Conservation (phyloP, 2,113 vertebrate species). For the Xiphophorus maculatus region DNA sequence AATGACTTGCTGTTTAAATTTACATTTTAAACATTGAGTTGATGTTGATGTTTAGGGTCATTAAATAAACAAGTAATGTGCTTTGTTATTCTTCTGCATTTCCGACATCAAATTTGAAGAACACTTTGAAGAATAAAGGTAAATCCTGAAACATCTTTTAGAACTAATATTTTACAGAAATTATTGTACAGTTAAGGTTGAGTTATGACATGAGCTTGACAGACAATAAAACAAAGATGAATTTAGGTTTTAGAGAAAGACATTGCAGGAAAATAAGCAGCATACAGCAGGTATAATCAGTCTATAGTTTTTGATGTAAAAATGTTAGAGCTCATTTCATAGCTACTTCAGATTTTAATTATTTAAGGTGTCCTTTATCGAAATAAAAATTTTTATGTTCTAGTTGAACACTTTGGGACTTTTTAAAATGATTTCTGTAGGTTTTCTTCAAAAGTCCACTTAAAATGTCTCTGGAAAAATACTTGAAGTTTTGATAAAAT, state of each 20-base stretch:
- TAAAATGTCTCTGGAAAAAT: too few species aligned
- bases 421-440: not conserved
- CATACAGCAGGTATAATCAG: too few species aligned
- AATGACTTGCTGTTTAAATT: slow-evolving; percentile 44
- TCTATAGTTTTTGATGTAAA: not conserved
- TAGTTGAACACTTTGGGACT: not conserved
- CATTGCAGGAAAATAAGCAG: not conserved
- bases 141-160: not conserved
- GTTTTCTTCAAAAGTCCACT: too few species aligned
- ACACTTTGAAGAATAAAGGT: not conserved
- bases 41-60: slow-evolving; percentile 11
- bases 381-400: not conserved
- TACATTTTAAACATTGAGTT: slow-evolving; percentile 35
- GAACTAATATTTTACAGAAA: not conserved
- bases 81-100: not conserved
- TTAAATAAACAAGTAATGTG: not conserved
- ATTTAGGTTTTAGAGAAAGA: not conserved
- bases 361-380: not conserved
- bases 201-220: slow-evolving; percentile 6
- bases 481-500: too few species aligned
- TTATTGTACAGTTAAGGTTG: slow-evolving; percentile 1
- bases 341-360: not conserved
- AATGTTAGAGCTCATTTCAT: not conserved
- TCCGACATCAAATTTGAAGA: slow-evolving; percentile 11
- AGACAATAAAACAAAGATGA: slow-evolving; percentile 16